Evolutionary conservation across 1,140 invertebrate genomes (phyloP), one percentile per base, ranked within the genome.

Genomic region (Chelonus insularis): DNA sequence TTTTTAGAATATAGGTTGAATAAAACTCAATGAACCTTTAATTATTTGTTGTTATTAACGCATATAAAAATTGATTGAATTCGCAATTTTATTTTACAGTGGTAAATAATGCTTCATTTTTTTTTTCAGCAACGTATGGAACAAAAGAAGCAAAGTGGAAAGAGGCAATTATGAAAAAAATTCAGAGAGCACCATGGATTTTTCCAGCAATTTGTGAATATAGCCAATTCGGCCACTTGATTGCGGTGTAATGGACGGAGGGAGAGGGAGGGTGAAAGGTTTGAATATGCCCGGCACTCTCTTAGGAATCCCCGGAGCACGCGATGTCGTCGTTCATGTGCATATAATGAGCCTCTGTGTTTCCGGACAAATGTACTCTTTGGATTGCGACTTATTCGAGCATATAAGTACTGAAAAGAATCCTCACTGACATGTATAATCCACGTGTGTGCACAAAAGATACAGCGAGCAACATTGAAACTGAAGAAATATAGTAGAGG

Each of bases 391-490:
- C 34, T 60, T 51, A 36, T 37, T 39, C 57, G 12, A 52, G 50
- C 48, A 14, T 50, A 58, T 41, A 14, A 37, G 20, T 32, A 34
- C 20, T 14, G n/a, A 12, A 14, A 37, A 39, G 37, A 41, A 39
- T 21, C 36, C 43, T 16, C 57, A 37, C 37, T 59, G 25, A 57
- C 29, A 47, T 54, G 34, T 32, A 51, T 60, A 37, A 29, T 50
- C 37, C 34, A 32, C 18, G 12, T 39, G 16, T 18, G 41, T 43
- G 39, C 23, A 25, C 23, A 54, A 45, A 47, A 55, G 18, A 72
- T 65, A 71, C 63, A 65, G 63, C 68, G 37, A 65, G 70, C 69
- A 72, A 72, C 71, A 72, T 66, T 60, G 65, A 72, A 64, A 71
- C 59, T 69, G 52, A 43, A 67, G 57, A 8, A 48, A 41, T 18